Evolutionary conservation across 2,888 invertebrate species (phyloP).

Genomic region (Mimas tiliae): DNA sequence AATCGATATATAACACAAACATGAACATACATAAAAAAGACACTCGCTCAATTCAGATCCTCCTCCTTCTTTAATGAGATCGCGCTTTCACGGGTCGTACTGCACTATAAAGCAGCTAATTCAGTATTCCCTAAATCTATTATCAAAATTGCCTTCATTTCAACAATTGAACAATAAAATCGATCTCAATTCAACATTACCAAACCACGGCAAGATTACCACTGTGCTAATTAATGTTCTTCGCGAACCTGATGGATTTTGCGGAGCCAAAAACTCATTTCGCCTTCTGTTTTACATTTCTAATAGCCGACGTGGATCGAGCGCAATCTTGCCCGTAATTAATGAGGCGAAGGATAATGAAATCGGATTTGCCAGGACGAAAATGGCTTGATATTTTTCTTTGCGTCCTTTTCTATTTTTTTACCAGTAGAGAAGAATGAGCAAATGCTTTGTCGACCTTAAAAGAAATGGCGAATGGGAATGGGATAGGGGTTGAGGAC

Average conservation of each 20-base stretch:
- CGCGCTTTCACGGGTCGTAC: too few relatives aligned
- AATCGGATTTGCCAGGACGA: slow-evolving; percentile 50
- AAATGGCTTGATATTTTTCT: slow-evolving; percentile 24
- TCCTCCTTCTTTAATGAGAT: too few relatives aligned
- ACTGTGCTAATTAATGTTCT: slow-evolving; percentile 56
- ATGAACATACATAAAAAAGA: too few relatives aligned
- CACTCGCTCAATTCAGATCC: too few relatives aligned
- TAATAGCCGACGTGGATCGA: slow-evolving; percentile 56
- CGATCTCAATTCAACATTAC: slow-evolving; percentile 40
- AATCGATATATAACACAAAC: too few relatives aligned
- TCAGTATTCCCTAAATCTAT: too few relatives aligned
- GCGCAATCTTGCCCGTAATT: slow-evolving; percentile 65
- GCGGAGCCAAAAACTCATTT: slow-evolving; percentile 66
- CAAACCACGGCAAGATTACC: slow-evolving; percentile 45
- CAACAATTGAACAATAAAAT: slow-evolving; percentile 15
- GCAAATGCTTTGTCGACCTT: too few relatives aligned
- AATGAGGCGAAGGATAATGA: slow-evolving; percentile 66
- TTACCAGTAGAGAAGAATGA: too few relatives aligned
- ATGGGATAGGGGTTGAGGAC: too few relatives aligned
- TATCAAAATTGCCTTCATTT: neutral
- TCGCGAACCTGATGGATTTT: slow-evolving; percentile 52
- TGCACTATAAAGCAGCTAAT: too few relatives aligned
- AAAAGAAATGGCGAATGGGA: too few relatives aligned
- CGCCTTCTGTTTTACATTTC: slow-evolving; percentile 73
- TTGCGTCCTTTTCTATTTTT: slow-evolving; percentile 6